Percentiles rank a stretch among this genome's conserved stretches.
phyloP scores from a whole-genome alignment of 2,797 vertebrate genomes.

The Sebastes cheni region DNA sequence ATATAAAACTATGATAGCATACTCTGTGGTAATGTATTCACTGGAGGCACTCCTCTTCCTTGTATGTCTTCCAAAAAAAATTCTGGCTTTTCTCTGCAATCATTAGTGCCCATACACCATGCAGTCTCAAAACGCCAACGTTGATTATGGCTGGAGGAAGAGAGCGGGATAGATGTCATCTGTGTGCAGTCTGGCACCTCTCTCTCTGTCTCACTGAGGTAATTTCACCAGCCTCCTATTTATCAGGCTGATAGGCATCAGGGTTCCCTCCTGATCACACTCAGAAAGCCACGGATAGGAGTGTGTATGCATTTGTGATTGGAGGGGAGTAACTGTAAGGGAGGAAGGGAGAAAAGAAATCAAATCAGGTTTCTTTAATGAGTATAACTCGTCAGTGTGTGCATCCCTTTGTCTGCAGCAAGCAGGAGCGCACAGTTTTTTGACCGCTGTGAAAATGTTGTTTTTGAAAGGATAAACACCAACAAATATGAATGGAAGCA shows the following conservation, averaged over 20 bases:
- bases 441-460: not conserved
- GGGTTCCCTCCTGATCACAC: conserved; percentile 6
- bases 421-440: not conserved
- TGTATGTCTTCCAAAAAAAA: not conserved
- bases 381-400: no score
- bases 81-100: not conserved
- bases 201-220: conserved; percentile 8
- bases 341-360: not conserved
- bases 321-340: not conserved
- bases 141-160: conserved; percentile 3
- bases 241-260: conserved; percentile 34
- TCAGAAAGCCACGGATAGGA: not conserved
- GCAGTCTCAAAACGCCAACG: conserved; percentile 16
- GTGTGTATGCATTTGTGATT: not conserved
- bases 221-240: conserved; percentile 9
- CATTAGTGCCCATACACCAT: conserved; percentile 9
- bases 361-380: not conserved
- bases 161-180: not conserved
- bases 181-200: conserved; percentile 19
- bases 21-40: conserved; percentile 14
- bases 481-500: not conserved
- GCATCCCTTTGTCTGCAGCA: no score
- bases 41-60: not conserved
- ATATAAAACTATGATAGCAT: conserved; percentile 3
- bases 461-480: not conserved